Conservation (phyloP, 1,140 invertebrate genomes). For the Pseudachorutes palmiensis region DNA sequence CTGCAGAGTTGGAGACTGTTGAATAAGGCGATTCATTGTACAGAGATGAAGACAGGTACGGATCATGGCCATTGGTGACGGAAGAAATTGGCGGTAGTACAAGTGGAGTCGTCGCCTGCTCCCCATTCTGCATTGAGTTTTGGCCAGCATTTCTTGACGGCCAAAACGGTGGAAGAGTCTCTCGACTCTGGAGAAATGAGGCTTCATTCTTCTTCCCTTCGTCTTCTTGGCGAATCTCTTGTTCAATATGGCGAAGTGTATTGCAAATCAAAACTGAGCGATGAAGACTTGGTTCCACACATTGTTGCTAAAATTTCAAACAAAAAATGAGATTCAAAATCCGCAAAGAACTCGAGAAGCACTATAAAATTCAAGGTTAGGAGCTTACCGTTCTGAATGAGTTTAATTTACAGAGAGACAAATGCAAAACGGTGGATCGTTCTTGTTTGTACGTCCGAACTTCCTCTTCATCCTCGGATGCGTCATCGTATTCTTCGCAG, state of each 20-base stretch:
- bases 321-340: background rate
- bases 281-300: slow-evolving; percentile 79
- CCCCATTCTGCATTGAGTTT: background rate
- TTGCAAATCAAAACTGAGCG: slow-evolving; percentile 91
- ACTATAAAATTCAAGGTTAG: too few relatives aligned
- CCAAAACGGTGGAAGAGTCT: slow-evolving; percentile 33
- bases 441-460: slow-evolving; percentile 66
- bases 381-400: slow-evolving; percentile 36
- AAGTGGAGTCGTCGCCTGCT: background rate
- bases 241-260: slow-evolving; percentile 78
- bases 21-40: background rate
- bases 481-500: slow-evolving; percentile 37
- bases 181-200: slow-evolving; percentile 20
- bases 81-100: background rate
- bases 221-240: slow-evolving; percentile 75
- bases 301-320: slow-evolving; percentile 54
- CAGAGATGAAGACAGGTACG: background rate
- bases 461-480: slow-evolving; percentile 38
- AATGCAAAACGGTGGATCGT: slow-evolving; percentile 77
- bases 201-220: slow-evolving; percentile 22
- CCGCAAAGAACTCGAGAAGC: too few relatives aligned
- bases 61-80: background rate
- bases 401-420: slow-evolving; percentile 85
- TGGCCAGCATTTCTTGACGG: background rate
- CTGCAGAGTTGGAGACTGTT: slow-evolving; percentile 9